These are phyloP conservation scores for Corythucha ciliata DNA, from an alignment of 2,888 invertebrate genomes.

Conservation along the genomic window DNA sequence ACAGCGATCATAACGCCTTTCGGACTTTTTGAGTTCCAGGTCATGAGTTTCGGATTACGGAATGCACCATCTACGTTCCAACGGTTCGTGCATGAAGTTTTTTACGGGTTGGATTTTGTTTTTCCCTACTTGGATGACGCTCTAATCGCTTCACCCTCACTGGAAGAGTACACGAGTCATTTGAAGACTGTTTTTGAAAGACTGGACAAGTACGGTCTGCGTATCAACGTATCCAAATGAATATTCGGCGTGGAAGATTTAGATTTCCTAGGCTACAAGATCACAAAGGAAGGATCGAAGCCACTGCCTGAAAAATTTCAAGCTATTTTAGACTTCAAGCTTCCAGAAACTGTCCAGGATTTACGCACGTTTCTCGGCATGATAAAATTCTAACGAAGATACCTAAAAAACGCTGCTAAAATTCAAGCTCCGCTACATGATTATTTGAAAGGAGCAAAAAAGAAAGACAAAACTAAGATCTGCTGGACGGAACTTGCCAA, in stretches of 20 bases:
- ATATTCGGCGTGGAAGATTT: constrained; percentile 15
- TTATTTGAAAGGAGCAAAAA: constrained; percentile 23
- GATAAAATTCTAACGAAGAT: constrained; percentile 40
- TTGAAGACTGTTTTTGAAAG: constrained; percentile 28
- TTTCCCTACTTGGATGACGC: constrained; percentile 39
- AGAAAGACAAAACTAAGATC: constrained; percentile 29
- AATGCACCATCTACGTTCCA: constrained; percentile 35
- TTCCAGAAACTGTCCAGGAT: constrained; percentile 31
- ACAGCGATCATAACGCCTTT: constrained; percentile 18
- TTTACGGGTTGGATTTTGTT: constrained; percentile 31
- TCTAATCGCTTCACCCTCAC: constrained; percentile 32
- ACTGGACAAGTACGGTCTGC: constrained; percentile 30
- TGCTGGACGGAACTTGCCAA: constrained; percentile 27
- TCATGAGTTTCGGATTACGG: constrained; percentile 23
- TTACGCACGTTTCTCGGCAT: constrained; percentile 38
- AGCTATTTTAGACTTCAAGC: constrained; percentile 16
- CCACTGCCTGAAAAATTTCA: constrained; percentile 22
- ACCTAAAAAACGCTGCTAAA: constrained; percentile 39
- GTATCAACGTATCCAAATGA: constrained; percentile 35
- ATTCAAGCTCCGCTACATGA: constrained; percentile 28
- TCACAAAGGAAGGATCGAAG: constrained; percentile 20
- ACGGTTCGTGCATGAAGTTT: constrained; percentile 33
- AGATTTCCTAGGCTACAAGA: constrained; percentile 23
- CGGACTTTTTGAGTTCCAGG: constrained; percentile 1
- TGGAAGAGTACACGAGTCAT: constrained; percentile 28